Percentiles rank a stretch among this genome's conserved stretches.
These are phyloP conservation scores for Priocnemis perturbator DNA, from an alignment of 2,888 invertebrate species.

Conservation along the genomic window DNA sequence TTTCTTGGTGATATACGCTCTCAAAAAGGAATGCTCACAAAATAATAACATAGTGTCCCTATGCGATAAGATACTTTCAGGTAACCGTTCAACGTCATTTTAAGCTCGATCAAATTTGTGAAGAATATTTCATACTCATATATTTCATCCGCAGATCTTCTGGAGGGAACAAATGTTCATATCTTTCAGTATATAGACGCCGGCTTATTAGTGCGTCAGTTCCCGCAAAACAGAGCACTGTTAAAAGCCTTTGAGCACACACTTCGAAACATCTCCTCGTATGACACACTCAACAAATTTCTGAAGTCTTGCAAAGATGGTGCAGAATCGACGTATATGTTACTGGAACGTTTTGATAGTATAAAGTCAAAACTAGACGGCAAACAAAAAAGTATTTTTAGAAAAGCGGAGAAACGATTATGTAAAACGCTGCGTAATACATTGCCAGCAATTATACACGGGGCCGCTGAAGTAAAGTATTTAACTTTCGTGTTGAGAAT, in stretches of 20 bases:
- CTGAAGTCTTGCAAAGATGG: constrained; percentile 28
- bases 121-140: constrained; percentile 5
- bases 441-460: constrained; percentile 42
- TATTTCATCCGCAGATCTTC: constrained; percentile 50
- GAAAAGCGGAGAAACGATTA: constrained; percentile 59
- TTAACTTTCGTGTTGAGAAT: constrained; percentile 59
- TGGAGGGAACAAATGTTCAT: constrained; percentile 55
- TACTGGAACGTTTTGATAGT: constrained; percentile 61
- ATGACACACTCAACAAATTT: constrained; percentile 26
- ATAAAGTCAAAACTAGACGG: constrained; percentile 52
- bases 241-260: constrained; percentile 56
- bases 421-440: constrained; percentile 48
- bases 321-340: constrained; percentile 31
- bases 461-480: constrained; percentile 53
- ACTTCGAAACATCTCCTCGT: constrained; percentile 47
- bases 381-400: constrained; percentile 52
- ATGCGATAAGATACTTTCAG: constrained; percentile 55
- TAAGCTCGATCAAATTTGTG: no score
- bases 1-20: constrained; percentile 57
- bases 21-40: constrained; percentile 52
- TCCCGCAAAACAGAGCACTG: constrained; percentile 43
- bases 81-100: constrained; percentile 40
- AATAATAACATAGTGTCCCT: constrained; percentile 33
- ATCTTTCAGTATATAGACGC: constrained; percentile 57
- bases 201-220: constrained; percentile 45